A percentile compares a stretch with the other conserved stretches of the same genome.
These are phyloP conservation scores for Trididemnum miniatum DNA, from an alignment of 23 tunicate genomes.

Conservation along the genomic window DNA sequence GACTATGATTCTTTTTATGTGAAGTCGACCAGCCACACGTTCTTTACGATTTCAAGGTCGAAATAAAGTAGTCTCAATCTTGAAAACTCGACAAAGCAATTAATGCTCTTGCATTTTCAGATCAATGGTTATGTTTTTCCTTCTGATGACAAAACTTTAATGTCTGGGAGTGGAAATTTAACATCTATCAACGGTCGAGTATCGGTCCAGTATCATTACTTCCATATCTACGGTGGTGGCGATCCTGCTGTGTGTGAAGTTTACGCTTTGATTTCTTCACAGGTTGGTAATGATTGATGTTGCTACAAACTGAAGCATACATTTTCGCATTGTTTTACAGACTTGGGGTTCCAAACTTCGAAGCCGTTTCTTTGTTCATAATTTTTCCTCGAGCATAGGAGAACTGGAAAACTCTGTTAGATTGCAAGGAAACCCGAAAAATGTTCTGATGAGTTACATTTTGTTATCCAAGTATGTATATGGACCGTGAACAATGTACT, in stretches of 20 bases:
- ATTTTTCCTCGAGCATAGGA: not conserved
- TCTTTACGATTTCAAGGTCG: too few relatives aligned
- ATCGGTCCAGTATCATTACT: not conserved
- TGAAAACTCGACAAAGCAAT: too few relatives aligned
- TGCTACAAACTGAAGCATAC: too few relatives aligned
- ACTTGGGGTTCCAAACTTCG: not conserved
- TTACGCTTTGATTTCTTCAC: not conserved
- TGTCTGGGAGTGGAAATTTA: slow-evolving; percentile 2
- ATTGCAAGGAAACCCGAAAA: slow-evolving; percentile 6
- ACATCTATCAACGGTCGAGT: not conserved
- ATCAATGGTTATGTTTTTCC: not conserved
- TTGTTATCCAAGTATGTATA: slow-evolving; percentile 7
- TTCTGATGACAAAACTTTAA: not conserved
- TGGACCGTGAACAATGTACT: too few relatives aligned
- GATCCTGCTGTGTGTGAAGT: slow-evolving; percentile 1
- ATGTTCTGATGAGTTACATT: slow-evolving; percentile 10
- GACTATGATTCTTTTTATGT: too few relatives aligned
- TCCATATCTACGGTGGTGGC: not conserved
- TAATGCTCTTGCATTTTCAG: too few relatives aligned
- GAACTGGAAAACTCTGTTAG: slow-evolving; percentile 5
- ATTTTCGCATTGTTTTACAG: too few relatives aligned
- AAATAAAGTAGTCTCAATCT: too few relatives aligned
- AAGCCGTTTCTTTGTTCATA: not conserved
- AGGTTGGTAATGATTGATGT: too few relatives aligned
- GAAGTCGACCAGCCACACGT: too few relatives aligned